A percentile compares a stretch with the other conserved stretches of the same genome.
Evolutionary conservation across 2,113 vertebrate species (phyloP).

Genomic region (Melanostigma gelatinosum): DNA sequence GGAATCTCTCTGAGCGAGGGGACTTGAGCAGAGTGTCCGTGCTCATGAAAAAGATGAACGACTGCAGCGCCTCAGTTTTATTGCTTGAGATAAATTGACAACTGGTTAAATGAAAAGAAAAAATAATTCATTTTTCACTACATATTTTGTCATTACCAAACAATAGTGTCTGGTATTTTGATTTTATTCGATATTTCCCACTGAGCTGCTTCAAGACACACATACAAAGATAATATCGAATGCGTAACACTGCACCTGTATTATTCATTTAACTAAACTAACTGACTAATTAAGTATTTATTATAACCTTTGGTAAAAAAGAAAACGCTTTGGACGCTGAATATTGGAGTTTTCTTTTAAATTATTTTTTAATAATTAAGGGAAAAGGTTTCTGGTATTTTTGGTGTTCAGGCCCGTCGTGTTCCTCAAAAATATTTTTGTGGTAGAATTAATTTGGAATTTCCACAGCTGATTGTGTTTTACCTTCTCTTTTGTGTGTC

Average conservation of each 20-base stretch:
- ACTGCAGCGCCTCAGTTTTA: conserved; percentile 9
- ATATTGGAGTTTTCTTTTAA: conserved; percentile 10
- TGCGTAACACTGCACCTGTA: neutral
- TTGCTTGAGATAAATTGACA: conserved; percentile 30
- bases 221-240: neutral
- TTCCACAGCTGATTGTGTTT: conserved; percentile 42
- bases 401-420: conserved; percentile 16
- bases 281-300: neutral
- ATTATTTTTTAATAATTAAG: conserved; percentile 9
- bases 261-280: neutral
- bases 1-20: conserved; percentile 60
- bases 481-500: conserved; percentile 26
- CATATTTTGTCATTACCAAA: neutral
- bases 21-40: conserved; percentile 45
- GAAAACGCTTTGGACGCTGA: neutral
- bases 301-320: neutral
- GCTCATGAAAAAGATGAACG: conserved; percentile 23
- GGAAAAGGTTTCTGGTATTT: conserved; percentile 17
- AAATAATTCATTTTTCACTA: neutral
- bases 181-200: neutral
- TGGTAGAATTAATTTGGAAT: conserved; percentile 8
- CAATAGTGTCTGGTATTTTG: conserved; percentile 8
- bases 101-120: neutral
- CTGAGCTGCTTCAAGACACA: conserved; percentile 8
- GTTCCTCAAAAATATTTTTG: conserved; percentile 14